Evolutionary conservation across 2,797 vertebrate species (phyloP), one percentile per base, ranked within the genome.

Genomic region (Halcyon badia): DNA sequence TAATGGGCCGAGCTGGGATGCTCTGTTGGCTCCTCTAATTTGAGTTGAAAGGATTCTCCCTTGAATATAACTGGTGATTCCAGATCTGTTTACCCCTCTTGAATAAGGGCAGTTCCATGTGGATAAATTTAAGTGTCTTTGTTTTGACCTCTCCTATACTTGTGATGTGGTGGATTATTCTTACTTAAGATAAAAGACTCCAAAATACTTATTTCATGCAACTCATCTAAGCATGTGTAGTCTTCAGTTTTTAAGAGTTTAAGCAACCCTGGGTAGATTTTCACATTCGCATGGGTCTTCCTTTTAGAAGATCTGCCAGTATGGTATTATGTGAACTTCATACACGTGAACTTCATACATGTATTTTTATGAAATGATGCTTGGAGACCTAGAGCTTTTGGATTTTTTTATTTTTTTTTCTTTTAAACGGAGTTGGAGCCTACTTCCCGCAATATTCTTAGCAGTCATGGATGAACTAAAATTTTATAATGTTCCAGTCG

Each of bases 391-490:
- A 41, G 1, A 51, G 16, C 3, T 37, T 70, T 83, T 39, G 64
- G 9, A 44, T 46, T 22, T 11, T 11, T 21, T 46, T 20, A 11
- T 4, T 64, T 73, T 78, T 76, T 8, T 46, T 46, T 20, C 37
- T 46, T 46, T 21, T 21, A 41, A 84, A 60, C 41, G 9, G 28
- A 72, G 7, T 61, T 95, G 78, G 51, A 93, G 9, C 21, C 64
- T 77, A 9, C 83, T 90, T 89, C 51, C 49, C 44, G 14, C 52
- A 61, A 75, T 81, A 75, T 81, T 88, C 48, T 64, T 71, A 86
- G 64, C 49, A 68, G 52, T 96, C 44, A 39, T 89, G 80, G 83
- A 61, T 92, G 58, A 93, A 57, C 57, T 84, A 41, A 86, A 89
- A 65, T 69, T 91, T 88, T 70, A 11, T n/a, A 87, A 58, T 61